phyloP scores from a whole-genome alignment of 2,888 invertebrate species.

The Xestia ashworthii region DNA sequence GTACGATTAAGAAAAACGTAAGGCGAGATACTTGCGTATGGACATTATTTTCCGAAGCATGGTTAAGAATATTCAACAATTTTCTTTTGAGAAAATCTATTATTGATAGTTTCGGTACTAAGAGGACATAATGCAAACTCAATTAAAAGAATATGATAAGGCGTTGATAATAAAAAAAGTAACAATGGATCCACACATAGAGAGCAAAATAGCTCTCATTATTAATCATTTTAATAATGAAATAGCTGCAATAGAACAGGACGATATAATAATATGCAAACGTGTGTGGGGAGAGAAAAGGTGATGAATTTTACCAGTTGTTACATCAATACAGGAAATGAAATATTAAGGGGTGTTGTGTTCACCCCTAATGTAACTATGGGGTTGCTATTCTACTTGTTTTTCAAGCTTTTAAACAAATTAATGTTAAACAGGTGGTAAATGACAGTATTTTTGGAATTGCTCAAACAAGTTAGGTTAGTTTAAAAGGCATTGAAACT shows the following conservation, averaged over 20 bases:
- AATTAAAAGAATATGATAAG: constrained; percentile 8
- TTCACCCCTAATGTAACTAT: constrained; percentile 45
- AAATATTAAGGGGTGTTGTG: constrained; percentile 68
- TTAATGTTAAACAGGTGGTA: constrained; percentile 1
- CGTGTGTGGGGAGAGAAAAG: constrained; percentile 4
- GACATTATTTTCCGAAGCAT: not conserved
- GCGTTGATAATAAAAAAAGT: not conserved
- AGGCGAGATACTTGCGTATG: not conserved
- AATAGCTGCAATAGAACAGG: not conserved
- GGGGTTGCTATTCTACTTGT: constrained; percentile 49
- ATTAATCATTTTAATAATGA: not conserved
- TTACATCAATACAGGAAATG: constrained; percentile 76
- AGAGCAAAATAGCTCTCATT: not conserved
- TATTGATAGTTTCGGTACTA: not conserved
- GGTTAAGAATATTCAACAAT: not conserved
- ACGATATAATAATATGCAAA: constrained; percentile 4
- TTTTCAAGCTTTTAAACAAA: constrained; percentile 43
- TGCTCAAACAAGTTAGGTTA: not conserved
- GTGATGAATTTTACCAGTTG: constrained; percentile 57
- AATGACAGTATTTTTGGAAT: not conserved
- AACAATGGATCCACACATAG: not conserved
- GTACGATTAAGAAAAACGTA: constrained; percentile 14
- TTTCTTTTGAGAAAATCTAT: not conserved
- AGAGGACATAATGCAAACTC: not conserved
- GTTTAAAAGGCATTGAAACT: not conserved